Evolutionary conservation across 1,140 invertebrate genomes (phyloP).

Genomic region (Bombus superbus): DNA sequence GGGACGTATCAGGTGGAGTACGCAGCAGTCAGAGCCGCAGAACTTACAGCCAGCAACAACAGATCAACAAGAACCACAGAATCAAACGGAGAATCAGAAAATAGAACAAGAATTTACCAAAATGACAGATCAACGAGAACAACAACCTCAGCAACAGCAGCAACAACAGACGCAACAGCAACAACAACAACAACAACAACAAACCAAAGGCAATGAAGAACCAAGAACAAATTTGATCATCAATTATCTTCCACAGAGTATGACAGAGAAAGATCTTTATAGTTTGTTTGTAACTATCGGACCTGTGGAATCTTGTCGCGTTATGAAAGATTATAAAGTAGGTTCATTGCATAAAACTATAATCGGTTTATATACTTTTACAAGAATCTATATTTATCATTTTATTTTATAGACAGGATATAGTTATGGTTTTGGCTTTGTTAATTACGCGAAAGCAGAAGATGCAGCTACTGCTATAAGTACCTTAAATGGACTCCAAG

Average conservation of each 20-base stretch:
- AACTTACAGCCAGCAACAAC: conserved; percentile 30
- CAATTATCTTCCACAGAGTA: conserved; percentile 97
- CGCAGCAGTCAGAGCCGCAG: conserved; percentile 60
- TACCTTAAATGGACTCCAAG: conserved; percentile 93
- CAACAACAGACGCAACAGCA: conserved; percentile 60
- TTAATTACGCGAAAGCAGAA: conserved; percentile 93
- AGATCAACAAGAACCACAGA: conserved; percentile 11
- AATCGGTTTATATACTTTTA: not conserved
- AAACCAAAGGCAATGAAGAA: conserved; percentile 73
- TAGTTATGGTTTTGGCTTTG: conserved; percentile 98
- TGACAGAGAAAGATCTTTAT: conserved; percentile 95
- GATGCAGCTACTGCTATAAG: conserved; percentile 94
- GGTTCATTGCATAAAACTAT: conserved; percentile 56
- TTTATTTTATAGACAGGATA: conserved; percentile 90
- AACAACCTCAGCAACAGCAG: conserved; percentile 59
- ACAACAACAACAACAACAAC: conserved; percentile 24
- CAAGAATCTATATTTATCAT: conserved; percentile 10
- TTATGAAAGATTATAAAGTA: conserved; percentile 95
- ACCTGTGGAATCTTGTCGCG: conserved; percentile 93
- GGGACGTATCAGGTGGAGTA: conserved; percentile 76
- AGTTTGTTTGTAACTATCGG: conserved; percentile 94
- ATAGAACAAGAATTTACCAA: conserved; percentile 57
- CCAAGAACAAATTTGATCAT: conserved; percentile 93
- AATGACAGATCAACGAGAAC: conserved; percentile 77
- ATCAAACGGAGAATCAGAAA: conserved; percentile 20